Conservation (phyloP, 2,797 vertebrate genomes). For the Bradypus variegatus region DNA sequence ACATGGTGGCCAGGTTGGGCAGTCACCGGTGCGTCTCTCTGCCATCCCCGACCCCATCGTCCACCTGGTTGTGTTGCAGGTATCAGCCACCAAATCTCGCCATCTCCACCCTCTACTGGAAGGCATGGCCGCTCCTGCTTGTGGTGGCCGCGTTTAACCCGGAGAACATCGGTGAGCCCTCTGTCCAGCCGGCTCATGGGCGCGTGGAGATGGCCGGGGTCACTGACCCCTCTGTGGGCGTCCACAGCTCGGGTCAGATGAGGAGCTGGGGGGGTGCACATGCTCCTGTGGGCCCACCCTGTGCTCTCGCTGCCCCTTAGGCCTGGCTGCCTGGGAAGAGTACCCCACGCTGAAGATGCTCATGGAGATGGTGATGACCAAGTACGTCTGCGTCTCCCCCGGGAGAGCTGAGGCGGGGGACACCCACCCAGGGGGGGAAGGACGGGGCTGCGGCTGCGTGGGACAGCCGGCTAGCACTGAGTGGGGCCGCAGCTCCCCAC, state of each 20-base stretch:
- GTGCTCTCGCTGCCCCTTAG: conserved; percentile 66
- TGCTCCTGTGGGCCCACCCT: too few species aligned
- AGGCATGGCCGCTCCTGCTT: conserved; percentile 95
- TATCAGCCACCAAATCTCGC: conserved; percentile 96
- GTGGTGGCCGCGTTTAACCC: conserved; percentile 97
- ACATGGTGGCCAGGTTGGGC: rapidly evolving
- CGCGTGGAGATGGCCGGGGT: rapidly evolving
- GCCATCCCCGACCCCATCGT: neutral
- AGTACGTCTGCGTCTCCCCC: conserved; percentile 72
- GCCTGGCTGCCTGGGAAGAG: conserved; percentile 95
- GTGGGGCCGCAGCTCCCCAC: too few species aligned
- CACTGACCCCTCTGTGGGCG: neutral
- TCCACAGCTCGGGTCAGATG: neutral
- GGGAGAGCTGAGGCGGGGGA: neutral
- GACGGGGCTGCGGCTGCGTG: neutral
- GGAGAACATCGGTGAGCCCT: conserved; percentile 90
- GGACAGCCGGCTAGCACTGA: too few species aligned
- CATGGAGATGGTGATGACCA: conserved; percentile 99
- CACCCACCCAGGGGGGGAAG: neutral
- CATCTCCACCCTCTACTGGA: conserved; percentile 97
- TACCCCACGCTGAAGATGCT: conserved; percentile 99
- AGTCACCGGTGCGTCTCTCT: rapidly evolving
- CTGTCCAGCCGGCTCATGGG: rapidly evolving
- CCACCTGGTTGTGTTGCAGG: conserved; percentile 68
- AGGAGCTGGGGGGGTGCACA: neutral